Conservation (phyloP, 2,113 vertebrate species). For the Bambusicola thoracicus region DNA sequence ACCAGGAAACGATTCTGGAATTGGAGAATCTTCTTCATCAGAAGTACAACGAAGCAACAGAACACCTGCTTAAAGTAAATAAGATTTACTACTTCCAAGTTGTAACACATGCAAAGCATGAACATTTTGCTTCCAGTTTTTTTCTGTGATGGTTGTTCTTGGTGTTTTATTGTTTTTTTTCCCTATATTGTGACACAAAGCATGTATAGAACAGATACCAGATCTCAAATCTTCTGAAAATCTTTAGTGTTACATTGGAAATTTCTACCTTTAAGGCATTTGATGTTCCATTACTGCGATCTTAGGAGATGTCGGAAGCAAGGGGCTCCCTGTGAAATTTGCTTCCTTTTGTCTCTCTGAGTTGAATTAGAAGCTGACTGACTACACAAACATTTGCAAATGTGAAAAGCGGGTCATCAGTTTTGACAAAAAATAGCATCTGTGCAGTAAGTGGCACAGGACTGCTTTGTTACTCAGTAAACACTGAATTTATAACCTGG, state of each 20-base stretch:
- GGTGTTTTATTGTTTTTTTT: background rate
- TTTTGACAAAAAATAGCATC: background rate
- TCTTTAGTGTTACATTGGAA: background rate
- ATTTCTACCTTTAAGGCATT: background rate
- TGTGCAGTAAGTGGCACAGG: background rate
- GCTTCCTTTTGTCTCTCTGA: background rate
- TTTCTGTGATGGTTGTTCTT: background rate
- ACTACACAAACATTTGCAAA: background rate
- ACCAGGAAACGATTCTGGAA: conserved; percentile 76
- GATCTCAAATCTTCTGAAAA: background rate
- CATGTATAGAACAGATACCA: background rate
- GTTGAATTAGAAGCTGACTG: background rate
- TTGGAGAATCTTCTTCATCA: conserved; percentile 81
- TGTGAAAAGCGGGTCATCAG: background rate
- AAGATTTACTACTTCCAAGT: background rate
- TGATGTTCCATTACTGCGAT: background rate
- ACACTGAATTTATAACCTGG: background rate
- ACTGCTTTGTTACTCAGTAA: background rate
- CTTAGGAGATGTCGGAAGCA: background rate
- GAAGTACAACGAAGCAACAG: conserved; percentile 81
- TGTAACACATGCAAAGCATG: accelerated
- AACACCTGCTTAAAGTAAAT: conserved; percentile 90
- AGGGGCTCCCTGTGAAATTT: background rate
- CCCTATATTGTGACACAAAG: background rate
- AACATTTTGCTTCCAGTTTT: background rate